phyloP scores from a whole-genome alignment of 1,140 invertebrate genomes.

The Eupeodes corollae region DNA sequence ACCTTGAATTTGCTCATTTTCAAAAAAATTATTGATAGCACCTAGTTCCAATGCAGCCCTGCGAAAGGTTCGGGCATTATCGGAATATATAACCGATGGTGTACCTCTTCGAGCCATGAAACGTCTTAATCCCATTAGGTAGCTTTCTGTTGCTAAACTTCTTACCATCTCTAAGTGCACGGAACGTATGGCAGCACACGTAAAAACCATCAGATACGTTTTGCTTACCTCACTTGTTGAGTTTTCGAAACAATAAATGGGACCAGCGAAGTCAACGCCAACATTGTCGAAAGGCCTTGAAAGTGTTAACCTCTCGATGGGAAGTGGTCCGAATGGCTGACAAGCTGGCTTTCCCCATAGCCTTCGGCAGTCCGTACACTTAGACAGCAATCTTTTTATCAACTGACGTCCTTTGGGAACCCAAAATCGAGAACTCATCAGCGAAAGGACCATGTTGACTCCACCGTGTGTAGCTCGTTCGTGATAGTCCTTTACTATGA shows the following conservation, averaged over 20 bases:
- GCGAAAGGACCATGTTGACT: too few species aligned
- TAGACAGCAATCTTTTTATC: too few species aligned
- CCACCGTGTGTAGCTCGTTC: too few species aligned
- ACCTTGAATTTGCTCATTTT: too few species aligned
- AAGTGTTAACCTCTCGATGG: neutral
- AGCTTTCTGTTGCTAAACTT: slow-evolving; percentile 18
- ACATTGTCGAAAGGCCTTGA: neutral
- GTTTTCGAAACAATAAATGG: slow-evolving; percentile 9
- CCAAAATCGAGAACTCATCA: too few species aligned
- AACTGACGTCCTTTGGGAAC: too few species aligned
- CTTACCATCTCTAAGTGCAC: slow-evolving; percentile 31
- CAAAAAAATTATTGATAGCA: too few species aligned
- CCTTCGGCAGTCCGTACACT: neutral
- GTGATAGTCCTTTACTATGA: too few species aligned
- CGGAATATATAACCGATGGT: slow-evolving; percentile 28
- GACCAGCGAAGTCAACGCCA: neutral
- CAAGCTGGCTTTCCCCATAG: neutral
- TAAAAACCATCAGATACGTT: slow-evolving; percentile 13
- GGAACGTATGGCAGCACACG: slow-evolving; percentile 27
- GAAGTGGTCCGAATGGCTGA: neutral
- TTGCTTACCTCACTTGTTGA: too few species aligned
- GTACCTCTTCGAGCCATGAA: slow-evolving; percentile 25
- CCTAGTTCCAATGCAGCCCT: neutral
- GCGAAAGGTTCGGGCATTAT: slow-evolving; percentile 34
- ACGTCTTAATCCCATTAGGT: slow-evolving; percentile 19